A percentile compares a stretch with the other conserved stretches of the same genome.
These are phyloP conservation scores for Leuciscus waleckii DNA, from an alignment of 2,797 vertebrate genomes.

Conservation along the genomic window DNA sequence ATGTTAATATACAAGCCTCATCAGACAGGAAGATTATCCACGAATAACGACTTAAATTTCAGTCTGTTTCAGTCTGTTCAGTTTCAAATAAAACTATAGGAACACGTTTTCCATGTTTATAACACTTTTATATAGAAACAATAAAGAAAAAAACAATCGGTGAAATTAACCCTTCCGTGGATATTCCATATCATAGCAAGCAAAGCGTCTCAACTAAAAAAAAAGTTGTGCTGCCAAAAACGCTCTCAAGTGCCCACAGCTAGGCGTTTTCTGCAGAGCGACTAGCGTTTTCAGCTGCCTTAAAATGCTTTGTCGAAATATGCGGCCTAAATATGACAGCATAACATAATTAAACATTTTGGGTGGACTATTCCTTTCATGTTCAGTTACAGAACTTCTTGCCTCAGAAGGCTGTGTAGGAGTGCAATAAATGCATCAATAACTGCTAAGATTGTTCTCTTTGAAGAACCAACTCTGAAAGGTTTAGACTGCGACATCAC, in stretches of 20 bases:
- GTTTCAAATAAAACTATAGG: neutral
- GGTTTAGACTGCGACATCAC: constrained; percentile 33
- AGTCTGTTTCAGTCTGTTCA: neutral
- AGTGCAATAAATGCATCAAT: constrained; percentile 14
- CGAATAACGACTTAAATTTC: neutral
- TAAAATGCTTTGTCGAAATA: no score
- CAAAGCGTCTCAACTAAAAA: no score
- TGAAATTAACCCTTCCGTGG: no score
- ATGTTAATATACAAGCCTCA: neutral
- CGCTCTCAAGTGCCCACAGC: no score
- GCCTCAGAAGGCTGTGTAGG: neutral
- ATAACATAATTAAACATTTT: no score
- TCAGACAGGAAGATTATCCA: neutral
- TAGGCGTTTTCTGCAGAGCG: no score
- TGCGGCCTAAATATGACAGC: no score
- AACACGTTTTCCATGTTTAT: neutral
- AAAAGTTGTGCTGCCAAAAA: no score
- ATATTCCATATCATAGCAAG: no score
- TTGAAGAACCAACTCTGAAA: constrained; percentile 28
- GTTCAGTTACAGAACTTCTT: neutral
- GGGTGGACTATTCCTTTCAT: neutral
- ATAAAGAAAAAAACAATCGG: no score
- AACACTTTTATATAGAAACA: neutral
- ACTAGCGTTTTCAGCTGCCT: no score
- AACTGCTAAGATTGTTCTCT: constrained; percentile 18